Conservation (phyloP, 2,113 vertebrate genomes). For the Lepus europaeus region DNA sequence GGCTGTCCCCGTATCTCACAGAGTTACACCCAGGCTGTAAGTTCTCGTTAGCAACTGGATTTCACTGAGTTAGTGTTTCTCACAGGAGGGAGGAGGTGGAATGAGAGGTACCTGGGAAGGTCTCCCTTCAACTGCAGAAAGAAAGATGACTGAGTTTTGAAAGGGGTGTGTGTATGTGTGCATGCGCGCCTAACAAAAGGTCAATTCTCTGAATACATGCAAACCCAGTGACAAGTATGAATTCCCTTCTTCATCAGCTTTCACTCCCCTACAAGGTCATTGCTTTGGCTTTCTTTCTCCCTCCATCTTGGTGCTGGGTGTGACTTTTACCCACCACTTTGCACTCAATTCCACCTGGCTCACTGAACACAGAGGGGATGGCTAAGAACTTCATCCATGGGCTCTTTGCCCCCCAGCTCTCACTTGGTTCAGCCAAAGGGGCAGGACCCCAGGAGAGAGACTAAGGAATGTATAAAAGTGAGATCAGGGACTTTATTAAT, state of each 20-base stretch:
- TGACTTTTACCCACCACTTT: too few relatives aligned
- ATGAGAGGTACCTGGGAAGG: neutral
- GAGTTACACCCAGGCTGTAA: neutral
- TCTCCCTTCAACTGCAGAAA: neutral
- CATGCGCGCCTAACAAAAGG: neutral
- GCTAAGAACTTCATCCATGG: neutral
- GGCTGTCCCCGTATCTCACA: neutral
- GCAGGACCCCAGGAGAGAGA: neutral
- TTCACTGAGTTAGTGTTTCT: conserved; percentile 8
- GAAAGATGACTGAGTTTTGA: conserved; percentile 23
- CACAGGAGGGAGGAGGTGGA: neutral
- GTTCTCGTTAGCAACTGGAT: neutral
- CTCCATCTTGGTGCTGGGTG: neutral
- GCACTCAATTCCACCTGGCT: neutral
- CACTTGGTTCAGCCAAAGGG: neutral
- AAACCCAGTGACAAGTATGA: neutral
- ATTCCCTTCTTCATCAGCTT: neutral
- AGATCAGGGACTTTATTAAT: neutral
- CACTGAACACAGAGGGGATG: neutral
- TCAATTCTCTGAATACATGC: neutral
- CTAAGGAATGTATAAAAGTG: neutral
- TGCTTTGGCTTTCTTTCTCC: neutral
- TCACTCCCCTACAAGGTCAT: neutral
- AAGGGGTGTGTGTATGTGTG: neutral
- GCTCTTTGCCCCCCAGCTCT: neutral